phyloP scores from a whole-genome alignment of 2,888 invertebrate species.

The Xanthorhoe spadicearia region DNA sequence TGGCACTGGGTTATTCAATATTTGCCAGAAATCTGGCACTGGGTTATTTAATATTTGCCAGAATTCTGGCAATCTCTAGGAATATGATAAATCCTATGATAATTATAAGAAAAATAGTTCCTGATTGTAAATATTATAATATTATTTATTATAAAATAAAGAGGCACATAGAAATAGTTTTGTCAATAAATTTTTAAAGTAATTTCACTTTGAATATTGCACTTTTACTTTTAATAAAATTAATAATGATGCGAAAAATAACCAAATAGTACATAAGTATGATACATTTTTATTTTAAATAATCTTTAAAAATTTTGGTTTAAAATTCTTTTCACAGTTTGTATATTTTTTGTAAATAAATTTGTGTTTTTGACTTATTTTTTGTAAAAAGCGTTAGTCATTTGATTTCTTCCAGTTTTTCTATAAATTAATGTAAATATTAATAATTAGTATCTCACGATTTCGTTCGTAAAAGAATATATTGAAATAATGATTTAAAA shows the following conservation, averaged over 20 bases:
- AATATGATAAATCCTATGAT: constrained; percentile 28
- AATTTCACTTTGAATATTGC: neutral
- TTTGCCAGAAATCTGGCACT: constrained; percentile 2
- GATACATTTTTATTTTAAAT: neutral
- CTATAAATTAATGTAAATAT: constrained; percentile 31
- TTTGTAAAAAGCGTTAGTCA: constrained; percentile 26
- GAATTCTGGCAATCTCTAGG: constrained; percentile 11
- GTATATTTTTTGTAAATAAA: neutral
- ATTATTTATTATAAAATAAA: constrained; percentile 33
- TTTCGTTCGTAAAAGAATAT: constrained; percentile 37
- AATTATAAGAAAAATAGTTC: constrained; percentile 32
- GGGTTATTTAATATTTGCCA: constrained; percentile 6
- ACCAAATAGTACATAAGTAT: constrained; percentile 5
- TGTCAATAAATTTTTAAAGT: neutral
- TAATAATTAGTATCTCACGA: constrained; percentile 29
- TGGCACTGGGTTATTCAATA: neutral
- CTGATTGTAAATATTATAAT: constrained; percentile 32
- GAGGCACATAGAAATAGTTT: constrained; percentile 11
- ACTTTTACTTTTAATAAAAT: neutral
- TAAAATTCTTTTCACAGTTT: neutral
- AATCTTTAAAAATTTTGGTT: neutral
- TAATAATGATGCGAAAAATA: constrained; percentile 3
- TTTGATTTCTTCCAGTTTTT: constrained; percentile 29
- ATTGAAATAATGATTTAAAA: constrained; percentile 32
- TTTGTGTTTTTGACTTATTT: neutral